These are phyloP conservation scores for Scytalopus superciliaris DNA, from an alignment of 2,113 vertebrate species.

Conservation along the genomic window DNA sequence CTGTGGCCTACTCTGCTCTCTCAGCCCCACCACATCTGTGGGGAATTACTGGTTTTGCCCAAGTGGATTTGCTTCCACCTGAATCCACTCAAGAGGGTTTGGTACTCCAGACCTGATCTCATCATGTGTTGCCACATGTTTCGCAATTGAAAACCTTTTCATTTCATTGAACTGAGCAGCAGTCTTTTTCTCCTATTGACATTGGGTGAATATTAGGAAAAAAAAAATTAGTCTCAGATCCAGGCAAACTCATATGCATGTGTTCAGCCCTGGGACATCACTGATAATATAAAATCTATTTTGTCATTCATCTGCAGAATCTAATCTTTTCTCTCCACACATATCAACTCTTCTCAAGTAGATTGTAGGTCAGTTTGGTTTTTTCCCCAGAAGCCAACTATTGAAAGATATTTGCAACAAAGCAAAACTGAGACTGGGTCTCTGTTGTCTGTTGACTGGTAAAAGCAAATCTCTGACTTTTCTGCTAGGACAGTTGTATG, in stretches of 20 bases:
- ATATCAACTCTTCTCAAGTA: neutral
- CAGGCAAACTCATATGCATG: accelerated
- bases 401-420: neutral
- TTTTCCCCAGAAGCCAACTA: neutral
- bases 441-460: neutral
- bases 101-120: neutral
- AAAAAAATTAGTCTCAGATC: no score
- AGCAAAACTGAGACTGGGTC: neutral
- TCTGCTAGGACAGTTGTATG: neutral
- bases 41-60: neutral
- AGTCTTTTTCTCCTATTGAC: neutral
- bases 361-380: neutral
- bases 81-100: neutral
- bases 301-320: neutral
- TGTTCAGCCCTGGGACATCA: neutral
- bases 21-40: neutral
- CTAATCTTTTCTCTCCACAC: neutral
- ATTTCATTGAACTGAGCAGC: accelerated
- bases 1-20: neutral
- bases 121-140: accelerated
- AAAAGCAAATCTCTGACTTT: neutral
- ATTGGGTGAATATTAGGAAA: neutral
- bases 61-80: neutral
- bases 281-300: neutral
- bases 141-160: neutral